These are phyloP conservation scores for Boloria euphrosyne DNA, from an alignment of 2,888 invertebrate genomes.

Conservation along the genomic window DNA sequence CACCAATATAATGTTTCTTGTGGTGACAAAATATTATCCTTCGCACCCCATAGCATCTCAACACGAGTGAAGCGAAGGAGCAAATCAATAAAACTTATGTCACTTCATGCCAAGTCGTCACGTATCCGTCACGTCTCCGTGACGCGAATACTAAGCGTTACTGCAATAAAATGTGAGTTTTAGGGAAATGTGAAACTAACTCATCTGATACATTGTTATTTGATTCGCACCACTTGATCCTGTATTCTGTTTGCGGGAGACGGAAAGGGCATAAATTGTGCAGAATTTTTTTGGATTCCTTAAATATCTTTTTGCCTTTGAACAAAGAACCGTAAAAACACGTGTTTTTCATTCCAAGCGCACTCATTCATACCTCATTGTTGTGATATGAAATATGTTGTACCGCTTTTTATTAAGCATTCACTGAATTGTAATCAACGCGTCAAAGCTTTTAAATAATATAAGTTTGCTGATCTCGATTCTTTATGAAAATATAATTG, in stretches of 20 bases:
- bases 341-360: conserved; percentile 15
- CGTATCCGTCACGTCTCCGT: conserved; percentile 35
- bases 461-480: not conserved
- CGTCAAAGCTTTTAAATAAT: not conserved
- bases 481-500: no score
- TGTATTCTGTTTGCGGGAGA: conserved; percentile 24
- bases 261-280: conserved; percentile 8
- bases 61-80: conserved; percentile 23
- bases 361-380: conserved; percentile 4
- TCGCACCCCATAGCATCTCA: conserved; percentile 17
- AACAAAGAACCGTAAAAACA: conserved; percentile 16
- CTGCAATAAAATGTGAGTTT: conserved; percentile 33
- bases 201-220: conserved; percentile 28
- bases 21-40: conserved; percentile 21
- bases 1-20: not conserved
- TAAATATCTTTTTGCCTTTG: conserved; percentile 12
- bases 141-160: conserved; percentile 35
- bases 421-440: conserved; percentile 6
- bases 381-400: not conserved
- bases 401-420: conserved; percentile 9
- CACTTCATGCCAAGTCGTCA: conserved; percentile 40
- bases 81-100: conserved; percentile 39
- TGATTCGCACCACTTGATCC: conserved; percentile 31
- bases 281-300: conserved; percentile 15
- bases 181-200: conserved; percentile 28